These are phyloP conservation scores for Microcebus tavaratra DNA, from an alignment of 2,113 vertebrate species.

Conservation along the genomic window DNA sequence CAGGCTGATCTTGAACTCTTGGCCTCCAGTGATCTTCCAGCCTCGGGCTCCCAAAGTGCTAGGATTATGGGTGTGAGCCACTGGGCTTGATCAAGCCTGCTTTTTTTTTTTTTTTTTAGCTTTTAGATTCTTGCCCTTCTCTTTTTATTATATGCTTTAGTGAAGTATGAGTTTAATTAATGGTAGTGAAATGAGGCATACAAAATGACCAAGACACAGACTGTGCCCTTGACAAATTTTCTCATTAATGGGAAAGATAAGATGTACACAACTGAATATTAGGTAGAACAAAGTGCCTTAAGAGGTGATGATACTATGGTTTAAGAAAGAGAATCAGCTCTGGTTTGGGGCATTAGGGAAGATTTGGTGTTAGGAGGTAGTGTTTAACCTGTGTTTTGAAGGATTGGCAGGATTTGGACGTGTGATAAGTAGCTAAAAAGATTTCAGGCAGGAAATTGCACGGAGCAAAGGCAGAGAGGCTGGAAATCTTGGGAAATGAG, in stretches of 20 bases:
- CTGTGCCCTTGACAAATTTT: not conserved
- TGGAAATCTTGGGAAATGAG: not conserved
- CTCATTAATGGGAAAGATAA: not conserved
- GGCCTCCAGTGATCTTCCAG: too few relatives aligned
- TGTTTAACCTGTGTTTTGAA: slow-evolving; percentile 39
- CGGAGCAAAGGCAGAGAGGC: not conserved
- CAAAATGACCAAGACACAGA: not conserved
- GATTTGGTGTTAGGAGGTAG: not conserved
- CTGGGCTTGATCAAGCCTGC: not conserved
- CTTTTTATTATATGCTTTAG: slow-evolving; percentile 7
- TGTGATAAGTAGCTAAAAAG: slow-evolving; percentile 56
- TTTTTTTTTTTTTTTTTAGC: not conserved
- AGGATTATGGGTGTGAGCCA: too few relatives aligned
- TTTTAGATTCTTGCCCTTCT: slow-evolving; percentile 22
- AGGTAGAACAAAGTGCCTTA: not conserved
- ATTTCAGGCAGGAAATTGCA: slow-evolving; percentile 63
- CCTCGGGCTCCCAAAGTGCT: too few relatives aligned
- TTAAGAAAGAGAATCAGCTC: slow-evolving; percentile 9
- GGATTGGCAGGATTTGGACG: slow-evolving; percentile 50
- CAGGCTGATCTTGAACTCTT: too few relatives aligned
- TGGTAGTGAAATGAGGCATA: not conserved
- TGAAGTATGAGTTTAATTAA: slow-evolving; percentile 42
- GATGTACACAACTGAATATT: not conserved
- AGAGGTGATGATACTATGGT: not conserved
- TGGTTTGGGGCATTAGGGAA: not conserved